These are phyloP conservation scores for Boulengeromyrus knoepffleri DNA, from an alignment of 2,113 vertebrate genomes.

Conservation along the genomic window DNA sequence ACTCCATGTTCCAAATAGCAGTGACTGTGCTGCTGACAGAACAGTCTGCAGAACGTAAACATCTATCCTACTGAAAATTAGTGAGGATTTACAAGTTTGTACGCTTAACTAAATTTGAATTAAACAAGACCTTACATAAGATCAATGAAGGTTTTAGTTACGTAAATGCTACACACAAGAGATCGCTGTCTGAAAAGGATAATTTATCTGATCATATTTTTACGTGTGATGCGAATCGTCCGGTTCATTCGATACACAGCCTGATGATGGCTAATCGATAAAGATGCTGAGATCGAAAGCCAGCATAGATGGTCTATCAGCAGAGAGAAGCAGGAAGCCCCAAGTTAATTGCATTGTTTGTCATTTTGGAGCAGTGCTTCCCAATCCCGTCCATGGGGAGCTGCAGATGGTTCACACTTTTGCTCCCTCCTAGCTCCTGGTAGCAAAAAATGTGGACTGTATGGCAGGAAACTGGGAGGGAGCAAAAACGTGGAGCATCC, in stretches of 20 bases:
- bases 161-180: not conserved
- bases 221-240: not conserved
- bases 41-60: not conserved
- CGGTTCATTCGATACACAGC: not conserved
- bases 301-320: not conserved
- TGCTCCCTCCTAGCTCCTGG: not conserved
- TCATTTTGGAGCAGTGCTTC: not conserved
- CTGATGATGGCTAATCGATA: not conserved
- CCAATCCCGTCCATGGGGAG: not conserved
- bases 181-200: not conserved
- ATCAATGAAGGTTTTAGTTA: not conserved
- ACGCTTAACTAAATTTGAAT: not conserved
- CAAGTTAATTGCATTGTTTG: not conserved
- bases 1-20: not conserved
- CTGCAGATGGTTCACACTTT: not conserved
- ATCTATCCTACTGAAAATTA: not conserved
- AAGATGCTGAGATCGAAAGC: not conserved
- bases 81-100: not conserved
- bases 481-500: not conserved
- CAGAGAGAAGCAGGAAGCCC: not conserved
- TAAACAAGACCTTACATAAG: not conserved
- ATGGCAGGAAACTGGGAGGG: not conserved
- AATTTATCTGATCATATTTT: not conserved
- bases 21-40: not conserved
- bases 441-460: not conserved